Base-by-base conservation (phyloP, 2,113 vertebrate species). In the Scopus umbretta region DNA sequence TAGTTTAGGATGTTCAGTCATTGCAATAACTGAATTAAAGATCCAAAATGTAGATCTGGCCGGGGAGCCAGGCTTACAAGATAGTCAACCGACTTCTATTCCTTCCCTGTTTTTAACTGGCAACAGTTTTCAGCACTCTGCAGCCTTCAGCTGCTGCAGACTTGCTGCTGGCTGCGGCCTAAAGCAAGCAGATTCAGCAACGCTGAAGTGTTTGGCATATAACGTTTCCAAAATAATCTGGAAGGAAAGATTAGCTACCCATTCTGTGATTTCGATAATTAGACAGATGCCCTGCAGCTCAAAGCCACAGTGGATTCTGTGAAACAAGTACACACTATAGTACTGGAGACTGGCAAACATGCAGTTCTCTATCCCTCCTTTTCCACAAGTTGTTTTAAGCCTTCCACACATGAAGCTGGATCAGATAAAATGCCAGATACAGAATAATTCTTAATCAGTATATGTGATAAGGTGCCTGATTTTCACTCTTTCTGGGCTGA, bases 381-480 rank as follows among this genome's bases (percentile, higher is more conserved):
- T 74, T 81, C 62, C 47, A 19, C 38, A 53, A 86, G 29, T 83
- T 88, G 34, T 62, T 72, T 75, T 68, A 79, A 80, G 53, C 18
- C 52, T 93, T 53, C 6, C 26, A 36, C 27, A 50, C 18, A 11
- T 86, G 59, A 53, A 45, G 34, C 36, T 82, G 68, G 32, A 40
- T 65, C 9, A 11, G 49, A 34, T 47, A 82, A 87, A 90, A 61
- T 17, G 23, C 50, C 62, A 88, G 27, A 82, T 40, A 55, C 26
- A 70, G 67, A 93, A 38, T 86, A 83, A 74, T 74, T 94, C 50
- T 62, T 52, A 58, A 79, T 42, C 2, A 0, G n/a, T 50, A 16
- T n/a, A 53, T 29, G 16, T 0, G 0, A 29, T 83, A 79, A 82
- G 29, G 13, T 0, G 0, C 30, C 34, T 70, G 42, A 80, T 78